phyloP scores from a whole-genome alignment of 1,140 invertebrate genomes.

The Drosophila mojavensis region DNA sequence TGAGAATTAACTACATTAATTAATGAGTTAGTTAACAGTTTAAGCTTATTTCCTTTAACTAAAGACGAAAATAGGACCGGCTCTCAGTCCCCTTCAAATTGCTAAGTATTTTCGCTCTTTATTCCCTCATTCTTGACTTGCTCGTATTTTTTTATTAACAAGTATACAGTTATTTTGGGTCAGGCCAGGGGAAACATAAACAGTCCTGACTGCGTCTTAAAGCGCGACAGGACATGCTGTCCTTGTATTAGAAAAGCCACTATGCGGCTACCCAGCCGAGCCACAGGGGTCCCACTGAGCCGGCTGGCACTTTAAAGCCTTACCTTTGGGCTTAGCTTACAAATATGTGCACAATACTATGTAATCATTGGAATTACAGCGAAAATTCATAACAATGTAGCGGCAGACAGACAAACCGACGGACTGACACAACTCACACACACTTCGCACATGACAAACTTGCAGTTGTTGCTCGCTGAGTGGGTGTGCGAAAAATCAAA shows the following conservation, averaged over 20 bases:
- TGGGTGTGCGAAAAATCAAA: constrained; percentile 59
- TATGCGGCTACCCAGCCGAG: constrained; percentile 31
- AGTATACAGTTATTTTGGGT: neutral
- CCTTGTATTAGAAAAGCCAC: constrained; percentile 39
- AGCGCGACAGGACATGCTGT: constrained; percentile 29
- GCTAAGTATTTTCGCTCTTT: too few species aligned
- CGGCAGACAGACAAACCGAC: neutral
- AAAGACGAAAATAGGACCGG: too few species aligned
- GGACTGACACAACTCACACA: constrained; percentile 31
- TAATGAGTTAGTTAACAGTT: too few species aligned
- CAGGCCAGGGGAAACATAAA: neutral
- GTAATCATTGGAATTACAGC: constrained; percentile 52
- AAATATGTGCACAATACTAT: constrained; percentile 42
- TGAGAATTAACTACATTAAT: too few species aligned
- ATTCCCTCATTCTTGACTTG: neutral
- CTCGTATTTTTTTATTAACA: neutral
- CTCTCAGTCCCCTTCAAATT: too few species aligned
- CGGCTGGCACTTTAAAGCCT: constrained; percentile 50
- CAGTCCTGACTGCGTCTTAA: constrained; percentile 14
- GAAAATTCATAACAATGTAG: constrained; percentile 65
- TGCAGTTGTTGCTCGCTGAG: constrained; percentile 13
- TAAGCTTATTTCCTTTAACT: too few species aligned
- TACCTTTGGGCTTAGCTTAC: constrained; percentile 34
- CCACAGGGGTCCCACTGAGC: constrained; percentile 16
- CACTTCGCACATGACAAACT: constrained; percentile 11